Evolutionary conservation across 2,888 invertebrate species (phyloP).

Genomic region (Mycogona germanica): DNA sequence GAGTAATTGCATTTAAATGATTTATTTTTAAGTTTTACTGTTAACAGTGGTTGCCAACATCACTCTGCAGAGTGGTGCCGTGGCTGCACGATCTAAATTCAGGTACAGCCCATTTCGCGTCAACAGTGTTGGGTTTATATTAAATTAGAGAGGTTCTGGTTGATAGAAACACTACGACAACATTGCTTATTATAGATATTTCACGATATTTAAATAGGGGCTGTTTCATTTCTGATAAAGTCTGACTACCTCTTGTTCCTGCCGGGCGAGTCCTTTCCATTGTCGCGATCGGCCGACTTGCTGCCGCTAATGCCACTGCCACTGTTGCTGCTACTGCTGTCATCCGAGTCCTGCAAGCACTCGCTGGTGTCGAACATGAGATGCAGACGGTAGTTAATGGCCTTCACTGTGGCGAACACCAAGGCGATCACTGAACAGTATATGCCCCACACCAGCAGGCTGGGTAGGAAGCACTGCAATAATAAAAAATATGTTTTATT

Average conservation of each 20-base stretch:
- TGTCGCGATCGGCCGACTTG: constrained; percentile 23
- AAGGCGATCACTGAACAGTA: constrained; percentile 71
- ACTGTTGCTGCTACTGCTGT: constrained; percentile 8
- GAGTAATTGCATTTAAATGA: too few relatives aligned
- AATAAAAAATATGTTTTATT: constrained; percentile 4
- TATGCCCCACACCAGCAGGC: constrained; percentile 67
- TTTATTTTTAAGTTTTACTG: too few relatives aligned
- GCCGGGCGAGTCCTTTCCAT: constrained; percentile 17
- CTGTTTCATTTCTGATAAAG: not conserved
- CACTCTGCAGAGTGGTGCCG: too few relatives aligned
- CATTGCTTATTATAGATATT: too few relatives aligned
- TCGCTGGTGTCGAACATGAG: constrained; percentile 92
- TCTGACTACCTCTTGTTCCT: constrained; percentile 21
- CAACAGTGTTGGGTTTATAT: too few relatives aligned
- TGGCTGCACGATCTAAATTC: too few relatives aligned
- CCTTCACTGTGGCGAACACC: constrained; percentile 69
- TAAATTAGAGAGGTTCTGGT: too few relatives aligned
- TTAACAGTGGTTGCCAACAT: too few relatives aligned
- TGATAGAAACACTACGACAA: too few relatives aligned
- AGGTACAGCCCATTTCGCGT: too few relatives aligned
- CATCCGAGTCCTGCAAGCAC: constrained; percentile 46
- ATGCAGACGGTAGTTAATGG: constrained; percentile 78
- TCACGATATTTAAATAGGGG: not conserved
- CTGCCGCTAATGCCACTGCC: constrained; percentile 12
- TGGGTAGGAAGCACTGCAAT: constrained; percentile 73